Evolutionary conservation across 2,113 vertebrate species (phyloP).

Genomic region (Nansenia antarctica): DNA sequence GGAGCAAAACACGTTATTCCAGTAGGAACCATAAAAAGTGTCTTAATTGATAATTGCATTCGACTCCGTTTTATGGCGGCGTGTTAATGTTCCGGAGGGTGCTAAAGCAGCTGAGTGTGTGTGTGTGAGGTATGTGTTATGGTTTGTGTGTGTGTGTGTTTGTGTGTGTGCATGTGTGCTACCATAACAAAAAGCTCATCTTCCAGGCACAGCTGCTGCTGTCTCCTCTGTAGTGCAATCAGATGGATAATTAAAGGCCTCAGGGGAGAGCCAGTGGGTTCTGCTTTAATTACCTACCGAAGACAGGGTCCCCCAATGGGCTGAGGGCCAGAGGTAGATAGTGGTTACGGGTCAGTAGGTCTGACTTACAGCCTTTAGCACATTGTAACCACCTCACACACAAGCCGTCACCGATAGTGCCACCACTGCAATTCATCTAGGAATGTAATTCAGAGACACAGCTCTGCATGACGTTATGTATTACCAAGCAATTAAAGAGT

Average conservation of each 20-base stretch:
- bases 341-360: conserved; percentile 50
- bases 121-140: background rate
- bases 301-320: conserved; percentile 39
- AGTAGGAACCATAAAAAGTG: background rate
- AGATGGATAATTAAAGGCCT: conserved; percentile 61
- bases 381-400: conserved; percentile 29
- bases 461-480: no score
- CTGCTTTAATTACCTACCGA: conserved; percentile 63
- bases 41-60: conserved; percentile 21
- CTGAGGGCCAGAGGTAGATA: conserved; percentile 45
- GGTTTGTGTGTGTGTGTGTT: background rate
- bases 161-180: background rate
- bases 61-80: conserved; percentile 11
- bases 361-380: conserved; percentile 61
- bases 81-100: conserved; percentile 21
- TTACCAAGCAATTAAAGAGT: no score
- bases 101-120: background rate
- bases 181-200: background rate
- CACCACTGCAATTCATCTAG: conserved; percentile 41
- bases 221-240: conserved; percentile 33
- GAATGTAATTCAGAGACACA: conserved; percentile 12
- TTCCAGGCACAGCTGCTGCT: conserved; percentile 35
- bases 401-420: conserved; percentile 6
- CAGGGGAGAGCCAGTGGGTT: conserved; percentile 49
- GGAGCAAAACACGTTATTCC: background rate